Conservation (phyloP, 1,140 invertebrate species). For the Drosophila trapezifrons region DNA sequence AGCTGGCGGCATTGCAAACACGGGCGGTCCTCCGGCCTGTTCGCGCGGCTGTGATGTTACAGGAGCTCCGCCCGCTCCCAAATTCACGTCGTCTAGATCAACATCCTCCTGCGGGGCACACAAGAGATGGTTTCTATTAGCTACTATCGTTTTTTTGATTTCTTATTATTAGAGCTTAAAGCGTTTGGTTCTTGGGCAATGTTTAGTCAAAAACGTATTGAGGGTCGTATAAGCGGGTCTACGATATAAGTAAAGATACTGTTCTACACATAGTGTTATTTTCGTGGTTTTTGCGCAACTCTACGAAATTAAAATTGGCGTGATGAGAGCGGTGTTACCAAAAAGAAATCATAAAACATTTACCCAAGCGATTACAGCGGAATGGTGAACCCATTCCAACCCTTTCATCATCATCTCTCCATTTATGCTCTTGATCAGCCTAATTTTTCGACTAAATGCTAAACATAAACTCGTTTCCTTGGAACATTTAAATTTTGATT, state of each 20-base stretch:
- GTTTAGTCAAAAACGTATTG: conserved; percentile 71
- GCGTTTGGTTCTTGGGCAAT: conserved; percentile 35
- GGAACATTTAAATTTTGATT: conserved; percentile 50
- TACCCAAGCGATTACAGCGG: conserved; percentile 40
- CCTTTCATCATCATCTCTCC: conserved; percentile 4
- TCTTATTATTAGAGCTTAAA: not conserved
- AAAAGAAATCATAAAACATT: conserved; percentile 39
- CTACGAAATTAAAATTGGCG: conserved; percentile 29
- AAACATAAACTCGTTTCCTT: conserved; percentile 11
- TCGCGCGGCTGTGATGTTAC: conserved; percentile 84
- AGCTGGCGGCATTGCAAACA: conserved; percentile 85
- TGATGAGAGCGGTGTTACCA: not conserved
- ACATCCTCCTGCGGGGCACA: conserved; percentile 83
- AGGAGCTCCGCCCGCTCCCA: conserved; percentile 74
- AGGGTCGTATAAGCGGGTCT: conserved; percentile 14
- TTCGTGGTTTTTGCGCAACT: conserved; percentile 10
- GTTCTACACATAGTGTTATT: conserved; percentile 10
- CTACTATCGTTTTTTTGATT: not conserved
- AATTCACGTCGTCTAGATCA: conserved; percentile 84
- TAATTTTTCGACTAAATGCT: conserved; percentile 18
- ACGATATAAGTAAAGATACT: conserved; percentile 16
- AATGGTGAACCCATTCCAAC: conserved; percentile 2
- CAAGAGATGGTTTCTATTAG: conserved; percentile 6
- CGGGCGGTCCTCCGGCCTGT: conserved; percentile 80
- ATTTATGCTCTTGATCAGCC: not conserved